Evolutionary conservation across 2,888 invertebrate genomes (phyloP).

Genomic region (Nebria brevicollis): DNA sequence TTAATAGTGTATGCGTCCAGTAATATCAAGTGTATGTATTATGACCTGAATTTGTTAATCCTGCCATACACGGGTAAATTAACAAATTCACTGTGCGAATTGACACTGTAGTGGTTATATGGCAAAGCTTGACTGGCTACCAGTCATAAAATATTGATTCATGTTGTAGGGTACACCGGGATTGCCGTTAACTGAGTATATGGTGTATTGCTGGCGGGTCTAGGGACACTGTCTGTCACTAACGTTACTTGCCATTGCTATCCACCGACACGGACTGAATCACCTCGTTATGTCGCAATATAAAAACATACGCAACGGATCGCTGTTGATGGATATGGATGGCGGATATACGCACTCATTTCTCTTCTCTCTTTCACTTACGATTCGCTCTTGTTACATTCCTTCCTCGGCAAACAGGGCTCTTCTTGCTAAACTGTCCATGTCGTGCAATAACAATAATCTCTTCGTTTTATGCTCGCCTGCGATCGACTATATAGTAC

Average conservation of each 20-base stretch:
- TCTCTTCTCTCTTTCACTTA: constrained; percentile 7
- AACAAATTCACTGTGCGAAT: constrained; percentile 13
- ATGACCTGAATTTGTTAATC: constrained; percentile 16
- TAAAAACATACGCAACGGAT: constrained; percentile 44
- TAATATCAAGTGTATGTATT: not conserved
- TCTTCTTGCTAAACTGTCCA: constrained; percentile 45
- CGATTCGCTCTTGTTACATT: not conserved
- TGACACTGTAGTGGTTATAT: constrained; percentile 4
- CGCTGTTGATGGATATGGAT: not conserved
- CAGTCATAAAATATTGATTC: constrained; percentile 43
- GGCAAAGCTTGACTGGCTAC: constrained; percentile 6
- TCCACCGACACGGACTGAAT: constrained; percentile 21
- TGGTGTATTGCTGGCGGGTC: constrained; percentile 5
- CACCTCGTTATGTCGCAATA: constrained; percentile 42
- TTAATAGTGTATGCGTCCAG: constrained; percentile 23
- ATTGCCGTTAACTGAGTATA: constrained; percentile 20
- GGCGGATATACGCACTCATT: constrained; percentile 10
- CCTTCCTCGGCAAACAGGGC: constrained; percentile 5
- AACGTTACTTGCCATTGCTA: constrained; percentile 13
- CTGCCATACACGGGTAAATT: constrained; percentile 7
- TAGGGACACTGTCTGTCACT: constrained; percentile 12
- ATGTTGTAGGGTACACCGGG: constrained; percentile 21
- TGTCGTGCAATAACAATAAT: constrained; percentile 44
- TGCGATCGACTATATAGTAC: not conserved
- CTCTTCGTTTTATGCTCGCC: constrained; percentile 19